Percentiles rank a stretch among this genome's conserved stretches.
Conservation (phyloP, 1,140 invertebrate genomes). For the Halyomorpha halys region DNA sequence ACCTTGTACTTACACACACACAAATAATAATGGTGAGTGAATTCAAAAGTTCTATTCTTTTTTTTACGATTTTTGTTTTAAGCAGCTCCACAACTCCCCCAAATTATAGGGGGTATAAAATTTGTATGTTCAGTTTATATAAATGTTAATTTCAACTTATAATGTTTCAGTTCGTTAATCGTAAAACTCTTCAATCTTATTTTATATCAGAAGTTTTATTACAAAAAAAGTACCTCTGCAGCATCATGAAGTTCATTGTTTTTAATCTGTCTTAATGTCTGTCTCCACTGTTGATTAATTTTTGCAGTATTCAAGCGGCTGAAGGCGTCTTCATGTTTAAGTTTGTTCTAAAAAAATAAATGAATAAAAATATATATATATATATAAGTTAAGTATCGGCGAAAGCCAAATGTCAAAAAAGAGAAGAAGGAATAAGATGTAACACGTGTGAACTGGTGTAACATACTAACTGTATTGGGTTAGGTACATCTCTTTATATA, state of each 20-base stretch:
- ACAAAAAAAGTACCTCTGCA: conserved; percentile 41
- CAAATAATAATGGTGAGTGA: too few relatives aligned
- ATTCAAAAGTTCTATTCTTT: too few relatives aligned
- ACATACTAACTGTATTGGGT: too few relatives aligned
- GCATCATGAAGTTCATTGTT: conserved; percentile 56
- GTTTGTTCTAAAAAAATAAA: conserved; percentile 69
- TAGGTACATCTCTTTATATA: too few relatives aligned
- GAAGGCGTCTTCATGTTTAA: conserved; percentile 66
- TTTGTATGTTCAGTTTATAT: too few relatives aligned
- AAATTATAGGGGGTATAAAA: too few relatives aligned
- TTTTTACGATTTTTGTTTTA: too few relatives aligned
- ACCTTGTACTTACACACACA: too few relatives aligned
- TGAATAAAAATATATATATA: conserved; percentile 30
- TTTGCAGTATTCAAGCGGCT: conserved; percentile 66
- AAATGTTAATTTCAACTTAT: background rate
- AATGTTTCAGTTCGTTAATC: background rate
- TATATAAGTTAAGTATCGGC: background rate
- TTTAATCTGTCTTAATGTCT: conserved; percentile 59
- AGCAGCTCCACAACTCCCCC: too few relatives aligned
- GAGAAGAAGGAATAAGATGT: too few relatives aligned
- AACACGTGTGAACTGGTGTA: too few relatives aligned
- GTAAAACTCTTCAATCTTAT: conserved; percentile 2
- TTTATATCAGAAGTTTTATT: background rate
- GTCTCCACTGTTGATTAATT: conserved; percentile 72
- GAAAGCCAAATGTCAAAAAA: too few relatives aligned